Conservation (phyloP, 2,797 vertebrate genomes). For the Neostethus bicornis region DNA sequence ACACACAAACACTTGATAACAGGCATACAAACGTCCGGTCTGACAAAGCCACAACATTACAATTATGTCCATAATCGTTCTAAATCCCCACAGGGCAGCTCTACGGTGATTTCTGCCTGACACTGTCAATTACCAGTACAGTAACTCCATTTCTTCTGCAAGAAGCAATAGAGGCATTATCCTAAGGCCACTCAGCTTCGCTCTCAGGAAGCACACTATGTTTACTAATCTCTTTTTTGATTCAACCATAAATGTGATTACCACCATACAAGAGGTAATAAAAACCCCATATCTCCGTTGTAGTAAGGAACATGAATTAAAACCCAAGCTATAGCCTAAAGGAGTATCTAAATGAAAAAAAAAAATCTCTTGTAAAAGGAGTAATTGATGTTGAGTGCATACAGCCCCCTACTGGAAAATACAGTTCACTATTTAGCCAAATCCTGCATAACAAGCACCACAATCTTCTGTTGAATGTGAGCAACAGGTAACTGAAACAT, state of each 20-base stretch:
- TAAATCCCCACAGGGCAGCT: constrained; percentile 40
- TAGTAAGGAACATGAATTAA: constrained; percentile 74
- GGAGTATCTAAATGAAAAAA: constrained; percentile 55
- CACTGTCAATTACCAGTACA: constrained; percentile 53
- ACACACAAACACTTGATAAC: neutral
- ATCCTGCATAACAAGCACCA: constrained; percentile 48
- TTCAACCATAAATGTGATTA: constrained; percentile 80
- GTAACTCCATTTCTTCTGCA: constrained; percentile 49
- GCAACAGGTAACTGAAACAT: constrained; percentile 69
- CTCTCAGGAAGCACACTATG: constrained; percentile 56
- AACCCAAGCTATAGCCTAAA: constrained; percentile 72
- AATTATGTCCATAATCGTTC: constrained; percentile 29
- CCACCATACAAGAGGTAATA: constrained; percentile 76
- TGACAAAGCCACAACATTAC: constrained; percentile 27
- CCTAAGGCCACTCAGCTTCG: constrained; percentile 51
- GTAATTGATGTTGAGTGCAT: constrained; percentile 61
- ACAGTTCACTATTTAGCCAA: constrained; percentile 47
- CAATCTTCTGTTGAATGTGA: constrained; percentile 69
- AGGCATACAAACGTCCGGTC: neutral
- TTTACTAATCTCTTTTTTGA: constrained; percentile 75
- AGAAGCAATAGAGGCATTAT: constrained; percentile 66
- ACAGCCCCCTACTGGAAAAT: constrained; percentile 82
- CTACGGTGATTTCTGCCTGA: constrained; percentile 52
- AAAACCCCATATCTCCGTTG: constrained; percentile 65
- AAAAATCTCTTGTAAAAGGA: constrained; percentile 49